A percentile compares a stretch with the other conserved stretches of the same genome.
phyloP scores from a whole-genome alignment of 2,797 vertebrate genomes.

The Phaenicophaeus curvirostris region DNA sequence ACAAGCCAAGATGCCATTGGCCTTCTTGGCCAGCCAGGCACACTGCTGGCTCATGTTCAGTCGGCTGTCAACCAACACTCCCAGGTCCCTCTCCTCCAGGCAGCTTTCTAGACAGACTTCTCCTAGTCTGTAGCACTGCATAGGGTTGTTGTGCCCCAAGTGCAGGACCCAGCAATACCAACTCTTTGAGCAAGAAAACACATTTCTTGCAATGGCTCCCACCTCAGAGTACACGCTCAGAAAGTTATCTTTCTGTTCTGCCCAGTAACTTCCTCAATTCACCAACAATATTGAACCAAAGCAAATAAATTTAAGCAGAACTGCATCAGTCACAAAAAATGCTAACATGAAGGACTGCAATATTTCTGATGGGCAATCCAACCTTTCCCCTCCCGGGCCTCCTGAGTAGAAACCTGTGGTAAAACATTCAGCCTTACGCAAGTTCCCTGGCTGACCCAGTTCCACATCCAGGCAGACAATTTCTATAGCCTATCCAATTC shows the following conservation, averaged over 20 bases:
- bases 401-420: background rate
- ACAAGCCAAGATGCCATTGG: no score
- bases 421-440: background rate
- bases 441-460: background rate
- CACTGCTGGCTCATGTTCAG: no score
- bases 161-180: no score
- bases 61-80: no score
- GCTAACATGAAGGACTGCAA: background rate
- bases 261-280: background rate
- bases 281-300: background rate
- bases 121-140: no score
- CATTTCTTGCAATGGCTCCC: background rate
- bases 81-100: no score
- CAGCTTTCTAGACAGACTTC: no score
- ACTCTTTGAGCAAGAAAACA: background rate
- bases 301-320: constrained; percentile 8
- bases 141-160: no score
- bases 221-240: background rate
- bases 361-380: constrained; percentile 12
- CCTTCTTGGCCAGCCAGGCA: no score
- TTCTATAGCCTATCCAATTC: background rate
- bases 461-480: background rate
- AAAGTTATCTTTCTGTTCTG: background rate
- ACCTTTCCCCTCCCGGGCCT: background rate
- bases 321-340: background rate